phyloP scores from a whole-genome alignment of 2,797 vertebrate species.

The Enteromius treurensis region DNA sequence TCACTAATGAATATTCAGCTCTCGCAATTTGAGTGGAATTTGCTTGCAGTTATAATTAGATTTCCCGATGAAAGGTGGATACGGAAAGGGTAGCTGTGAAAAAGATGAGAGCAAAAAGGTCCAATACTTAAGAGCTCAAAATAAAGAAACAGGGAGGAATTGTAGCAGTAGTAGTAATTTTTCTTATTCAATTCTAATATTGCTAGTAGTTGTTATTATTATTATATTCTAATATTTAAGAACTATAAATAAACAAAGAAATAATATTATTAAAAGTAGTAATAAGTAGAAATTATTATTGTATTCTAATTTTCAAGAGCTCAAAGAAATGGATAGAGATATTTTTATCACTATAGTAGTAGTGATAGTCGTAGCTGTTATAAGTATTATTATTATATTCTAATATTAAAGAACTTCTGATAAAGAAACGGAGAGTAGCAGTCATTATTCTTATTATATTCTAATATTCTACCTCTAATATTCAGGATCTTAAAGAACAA shows the following conservation, averaged over 20 bases:
- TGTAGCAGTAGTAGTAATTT: neutral
- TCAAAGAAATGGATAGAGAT: too few species aligned
- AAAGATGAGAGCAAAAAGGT: neutral
- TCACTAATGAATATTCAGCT: conserved; percentile 10
- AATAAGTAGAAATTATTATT: too few species aligned
- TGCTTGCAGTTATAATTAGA: conserved; percentile 34
- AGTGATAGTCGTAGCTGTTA: neutral
- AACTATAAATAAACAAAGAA: neutral
- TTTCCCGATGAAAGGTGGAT: conserved; percentile 2
- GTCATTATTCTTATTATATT: too few species aligned
- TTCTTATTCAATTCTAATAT: neutral
- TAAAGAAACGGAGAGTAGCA: too few species aligned
- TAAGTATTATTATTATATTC: too few species aligned
- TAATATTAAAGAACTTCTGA: too few species aligned
- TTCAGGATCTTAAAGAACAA: too few species aligned
- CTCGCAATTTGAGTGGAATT: conserved; percentile 30
- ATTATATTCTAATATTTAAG: neutral
- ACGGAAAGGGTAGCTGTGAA: neutral
- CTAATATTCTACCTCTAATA: too few species aligned
- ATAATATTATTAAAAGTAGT: neutral
- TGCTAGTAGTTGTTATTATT: neutral
- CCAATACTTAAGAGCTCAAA: neutral
- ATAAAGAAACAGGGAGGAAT: neutral
- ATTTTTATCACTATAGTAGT: neutral
- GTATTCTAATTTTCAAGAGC: too few species aligned